Evolutionary conservation across 2,888 invertebrate genomes (phyloP), one percentile per base, ranked within the genome.

Genomic region (Drosophila leonis): DNA sequence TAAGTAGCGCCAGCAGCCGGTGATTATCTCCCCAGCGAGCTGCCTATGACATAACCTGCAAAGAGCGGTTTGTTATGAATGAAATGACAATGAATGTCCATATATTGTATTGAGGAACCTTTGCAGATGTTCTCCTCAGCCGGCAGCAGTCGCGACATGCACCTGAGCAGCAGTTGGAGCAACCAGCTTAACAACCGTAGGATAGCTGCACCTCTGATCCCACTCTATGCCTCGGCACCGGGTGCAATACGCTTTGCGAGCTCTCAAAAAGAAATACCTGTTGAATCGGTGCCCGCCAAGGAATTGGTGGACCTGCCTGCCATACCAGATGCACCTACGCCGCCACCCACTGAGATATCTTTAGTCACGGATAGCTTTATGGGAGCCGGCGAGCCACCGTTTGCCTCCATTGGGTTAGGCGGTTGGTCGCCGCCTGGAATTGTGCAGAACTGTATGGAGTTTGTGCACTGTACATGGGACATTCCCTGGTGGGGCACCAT

Each of bases 401-500:
- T 98, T 85, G 94, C 95, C 0, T 96, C 97, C 65, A 92, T 98
- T 52, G 98, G 98, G 0, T 94, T 98, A 24, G 98, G 97, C 2
- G 96, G 97, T 31, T 97, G 96, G 95, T 94, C 94, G 18, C 98
- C 98, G 0, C 94, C 96, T 1, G 98, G 98, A 0, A 91, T 97
- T 7, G 94, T 98, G 15, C 97, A 98, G 92, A 94, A 95, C 51
- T 94, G 95, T 72, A 93, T 99, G 83, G 98, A 99, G 93, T 96
- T 94, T 86, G 82, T 98, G 42, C 99, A 99, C 91, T 94, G 97
- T n/a, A 93, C 94, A 0, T 92, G 95, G 13, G 97, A 96, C 81
- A 77, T 99, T 13, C 99, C 99, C 0, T 99, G 99, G 99, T 99
- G 98, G 98, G 95, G 94, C 41, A 94, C 97, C 13, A 98, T 99